Percentiles rank a stretch among this genome's conserved stretches.
Conservation (phyloP, 2,113 vertebrate species). For the Cyprinodon brontotheroides region DNA sequence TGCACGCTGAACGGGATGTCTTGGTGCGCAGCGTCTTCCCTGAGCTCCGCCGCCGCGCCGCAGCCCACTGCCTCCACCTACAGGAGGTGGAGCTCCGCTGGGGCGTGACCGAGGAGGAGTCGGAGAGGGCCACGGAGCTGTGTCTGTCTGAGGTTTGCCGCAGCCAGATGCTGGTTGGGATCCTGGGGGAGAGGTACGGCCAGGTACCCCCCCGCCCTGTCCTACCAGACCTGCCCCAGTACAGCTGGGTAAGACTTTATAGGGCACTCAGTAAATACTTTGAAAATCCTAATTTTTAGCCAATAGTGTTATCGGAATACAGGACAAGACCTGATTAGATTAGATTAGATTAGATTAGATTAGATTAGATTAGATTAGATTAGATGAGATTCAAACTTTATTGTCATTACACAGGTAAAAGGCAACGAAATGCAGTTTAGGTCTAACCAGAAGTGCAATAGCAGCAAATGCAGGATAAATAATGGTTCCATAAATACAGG, state of each 20-base stretch:
- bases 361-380: too few relatives aligned
- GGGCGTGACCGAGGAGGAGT: constrained; percentile 89
- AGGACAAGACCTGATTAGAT: too few relatives aligned
- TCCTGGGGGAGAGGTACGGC: constrained; percentile 89
- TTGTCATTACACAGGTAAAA: too few relatives aligned
- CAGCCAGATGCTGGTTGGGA: constrained; percentile 85
- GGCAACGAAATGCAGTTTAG: too few relatives aligned
- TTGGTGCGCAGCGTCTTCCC: constrained; percentile 85
- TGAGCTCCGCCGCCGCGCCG: constrained; percentile 80
- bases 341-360: too few relatives aligned
- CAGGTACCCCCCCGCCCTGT: constrained; percentile 73
- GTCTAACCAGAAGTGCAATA: too few relatives aligned
- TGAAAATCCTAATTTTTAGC: too few relatives aligned
- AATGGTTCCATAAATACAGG: too few relatives aligned
- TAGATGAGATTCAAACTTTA: too few relatives aligned
- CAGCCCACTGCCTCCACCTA: constrained; percentile 77
- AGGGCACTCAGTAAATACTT: too few relatives aligned
- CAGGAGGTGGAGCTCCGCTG: constrained; percentile 90
- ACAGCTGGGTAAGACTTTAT: constrained; percentile 83
- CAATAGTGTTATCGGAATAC: too few relatives aligned
- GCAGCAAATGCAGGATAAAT: too few relatives aligned
- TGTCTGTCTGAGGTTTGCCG: constrained; percentile 88
- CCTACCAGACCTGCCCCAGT: constrained; percentile 84
- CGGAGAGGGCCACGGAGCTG: constrained; percentile 79
- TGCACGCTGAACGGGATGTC: constrained; percentile 87